These are phyloP conservation scores for Orthosia incerta DNA, from an alignment of 2,888 invertebrate species.

Conservation along the genomic window DNA sequence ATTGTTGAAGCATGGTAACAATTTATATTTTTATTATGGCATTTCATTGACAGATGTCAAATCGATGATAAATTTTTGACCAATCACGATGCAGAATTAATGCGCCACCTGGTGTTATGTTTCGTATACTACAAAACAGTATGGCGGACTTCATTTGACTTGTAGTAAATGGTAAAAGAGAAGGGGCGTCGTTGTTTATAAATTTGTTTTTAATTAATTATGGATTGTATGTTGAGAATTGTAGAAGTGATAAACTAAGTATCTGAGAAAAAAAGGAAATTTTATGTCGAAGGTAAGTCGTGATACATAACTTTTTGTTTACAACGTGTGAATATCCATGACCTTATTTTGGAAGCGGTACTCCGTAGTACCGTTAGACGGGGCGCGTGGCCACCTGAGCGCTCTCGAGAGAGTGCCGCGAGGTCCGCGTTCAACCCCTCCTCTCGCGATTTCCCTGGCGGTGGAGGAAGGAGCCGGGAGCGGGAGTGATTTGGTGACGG, in stretches of 20 bases:
- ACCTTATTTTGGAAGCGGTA: constrained; percentile 89
- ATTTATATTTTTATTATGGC: constrained; percentile 62
- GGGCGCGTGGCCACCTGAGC: constrained; percentile 85
- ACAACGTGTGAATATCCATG: constrained; percentile 85
- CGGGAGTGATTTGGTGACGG: constrained; percentile 89
- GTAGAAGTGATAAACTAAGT: constrained; percentile 49
- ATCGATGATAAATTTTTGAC: constrained; percentile 62
- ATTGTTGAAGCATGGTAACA: constrained; percentile 66
- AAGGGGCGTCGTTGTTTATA: constrained; percentile 73
- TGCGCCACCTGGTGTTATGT: constrained; percentile 83
- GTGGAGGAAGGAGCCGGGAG: constrained; percentile 90
- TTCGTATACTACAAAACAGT: constrained; percentile 75
- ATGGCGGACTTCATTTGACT: constrained; percentile 88
- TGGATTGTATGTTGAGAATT: constrained; percentile 57
- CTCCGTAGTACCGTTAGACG: constrained; percentile 87
- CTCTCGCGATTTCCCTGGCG: constrained; percentile 87
- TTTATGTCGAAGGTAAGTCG: constrained; percentile 74
- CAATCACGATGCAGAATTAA: constrained; percentile 73
- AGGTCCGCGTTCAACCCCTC: constrained; percentile 87
- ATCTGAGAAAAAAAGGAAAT: constrained; percentile 45
- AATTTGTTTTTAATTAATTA: constrained; percentile 63
- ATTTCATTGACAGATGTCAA: constrained; percentile 52
- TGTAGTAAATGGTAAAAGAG: constrained; percentile 81
- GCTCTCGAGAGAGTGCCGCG: constrained; percentile 82
- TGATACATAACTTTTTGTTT: constrained; percentile 73